Evolutionary conservation across 1,140 invertebrate species (phyloP).

Genomic region (Drosophila yakuba): DNA sequence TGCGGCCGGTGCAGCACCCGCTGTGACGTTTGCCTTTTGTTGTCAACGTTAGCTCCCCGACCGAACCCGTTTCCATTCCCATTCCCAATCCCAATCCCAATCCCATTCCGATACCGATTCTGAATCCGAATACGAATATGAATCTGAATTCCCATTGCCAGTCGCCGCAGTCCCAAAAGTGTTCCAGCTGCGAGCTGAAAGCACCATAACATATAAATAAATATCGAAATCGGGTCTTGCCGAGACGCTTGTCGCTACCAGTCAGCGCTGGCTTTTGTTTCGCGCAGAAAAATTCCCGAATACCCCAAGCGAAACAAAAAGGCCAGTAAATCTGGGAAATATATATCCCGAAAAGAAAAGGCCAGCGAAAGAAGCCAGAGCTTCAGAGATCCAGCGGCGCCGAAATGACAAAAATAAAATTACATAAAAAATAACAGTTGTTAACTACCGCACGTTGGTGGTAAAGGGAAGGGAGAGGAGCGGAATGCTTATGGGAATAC

Average conservation of each 20-base stretch:
- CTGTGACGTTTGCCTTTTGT: constrained; percentile 81
- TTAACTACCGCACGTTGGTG: constrained; percentile 62
- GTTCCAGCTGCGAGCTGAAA: constrained; percentile 64
- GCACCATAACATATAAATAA: constrained; percentile 70
- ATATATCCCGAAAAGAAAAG: constrained; percentile 31
- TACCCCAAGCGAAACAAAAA: constrained; percentile 13
- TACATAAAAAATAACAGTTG: constrained; percentile 83
- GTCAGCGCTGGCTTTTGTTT: constrained; percentile 78
- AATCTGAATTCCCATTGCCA: constrained; percentile 9
- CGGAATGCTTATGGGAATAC: background rate
- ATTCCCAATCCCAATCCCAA: constrained; percentile 18
- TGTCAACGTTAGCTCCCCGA: constrained; percentile 71
- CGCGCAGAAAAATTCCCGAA: constrained; percentile 38
- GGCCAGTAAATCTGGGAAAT: constrained; percentile 43
- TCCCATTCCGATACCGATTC: constrained; percentile 29
- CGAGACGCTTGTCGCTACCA: constrained; percentile 78
- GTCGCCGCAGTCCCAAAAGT: constrained; percentile 39
- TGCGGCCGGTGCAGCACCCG: constrained; percentile 70
- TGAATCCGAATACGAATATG: constrained; percentile 21
- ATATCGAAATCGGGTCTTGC: constrained; percentile 77
- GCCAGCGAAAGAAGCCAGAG: constrained; percentile 5
- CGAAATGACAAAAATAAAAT: constrained; percentile 83
- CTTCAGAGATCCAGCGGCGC: constrained; percentile 77
- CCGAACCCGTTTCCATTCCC: constrained; percentile 11
- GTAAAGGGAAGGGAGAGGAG: background rate